Evolutionary conservation across 2,888 invertebrate genomes (phyloP), one percentile per base, ranked within the genome.

Genomic region (Orchestes rusci): DNA sequence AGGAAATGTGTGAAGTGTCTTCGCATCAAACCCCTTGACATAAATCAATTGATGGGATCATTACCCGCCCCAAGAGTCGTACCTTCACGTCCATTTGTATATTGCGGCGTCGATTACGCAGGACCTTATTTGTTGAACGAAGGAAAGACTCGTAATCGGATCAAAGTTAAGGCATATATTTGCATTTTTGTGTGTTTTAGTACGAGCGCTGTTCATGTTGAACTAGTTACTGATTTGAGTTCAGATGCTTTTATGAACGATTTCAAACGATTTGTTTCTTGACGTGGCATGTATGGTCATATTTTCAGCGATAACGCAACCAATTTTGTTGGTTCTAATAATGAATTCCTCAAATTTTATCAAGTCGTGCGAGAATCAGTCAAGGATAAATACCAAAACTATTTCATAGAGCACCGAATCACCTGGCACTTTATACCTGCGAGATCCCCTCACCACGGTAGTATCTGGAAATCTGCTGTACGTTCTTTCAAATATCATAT

Each of bases 1-100:
- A 36, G 36, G 8, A 41, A 45, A 33, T 55, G 50, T 43, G 15
- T 50, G 2, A 38, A 23, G 10, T 55, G 53, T 47, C 48, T 50
- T 17, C 43, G 41, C 12, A 36, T 33, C 13, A 48, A 45, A 19
- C 48, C 52, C 2, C 15, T 18, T 12, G n/a, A 7, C 13, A 10
- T 39, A 2, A 15, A 39, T 20, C 48, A 31, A 29, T 18, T 53
- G 7, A 55, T 55, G 53, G 52, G 43, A 7, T 15, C 37, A 28
- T 42, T 51, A 31, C 52, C 52, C 10, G 29, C 20, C n/a, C 18
- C 39, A 4, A 27, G 53, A 18, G 34, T 52, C 4, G 19, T 15
- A 3, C 28, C 44, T 7, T 39, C 28, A 10, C 32, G 39, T 12
- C 34, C 44, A 4, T 39, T 44, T 27, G 3, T 13, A 4, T 13